Evolutionary conservation across 2,113 vertebrate species (phyloP).

Genomic region (Lophius piscatorius): DNA sequence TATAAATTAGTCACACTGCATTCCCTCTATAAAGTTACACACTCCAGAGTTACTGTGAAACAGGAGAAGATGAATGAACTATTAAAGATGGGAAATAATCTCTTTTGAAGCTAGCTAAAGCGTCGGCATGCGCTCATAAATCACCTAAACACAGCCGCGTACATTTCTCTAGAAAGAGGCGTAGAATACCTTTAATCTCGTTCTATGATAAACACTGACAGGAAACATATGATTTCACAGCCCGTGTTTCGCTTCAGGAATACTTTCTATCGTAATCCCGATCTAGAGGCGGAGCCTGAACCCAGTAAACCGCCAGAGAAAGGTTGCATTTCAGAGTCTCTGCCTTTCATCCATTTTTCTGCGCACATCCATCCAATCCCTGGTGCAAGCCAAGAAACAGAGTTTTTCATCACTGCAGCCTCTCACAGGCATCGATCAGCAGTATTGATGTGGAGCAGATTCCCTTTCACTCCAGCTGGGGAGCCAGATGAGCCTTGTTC

Average conservation of each 20-base stretch:
- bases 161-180: constrained; percentile 22
- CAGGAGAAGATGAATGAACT: constrained; percentile 43
- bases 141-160: constrained; percentile 18
- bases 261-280: constrained; percentile 35
- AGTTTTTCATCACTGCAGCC: constrained; percentile 77
- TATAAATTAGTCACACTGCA: constrained; percentile 37
- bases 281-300: constrained; percentile 47
- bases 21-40: constrained; percentile 24
- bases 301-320: constrained; percentile 58
- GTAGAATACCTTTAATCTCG: constrained; percentile 32
- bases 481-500: constrained; percentile 74
- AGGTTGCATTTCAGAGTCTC: constrained; percentile 56
- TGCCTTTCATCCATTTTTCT: constrained; percentile 67
- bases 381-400: constrained; percentile 64
- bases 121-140: constrained; percentile 36
- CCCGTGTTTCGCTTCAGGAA: constrained; percentile 18
- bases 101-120: constrained; percentile 32
- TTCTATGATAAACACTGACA: constrained; percentile 24
- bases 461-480: constrained; percentile 75
- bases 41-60: constrained; percentile 10
- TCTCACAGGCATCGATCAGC: constrained; percentile 73
- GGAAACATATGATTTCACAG: constrained; percentile 21
- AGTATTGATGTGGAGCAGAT: constrained; percentile 75
- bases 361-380: constrained; percentile 59
- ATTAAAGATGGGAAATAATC: constrained; percentile 21